Conservation (phyloP, 64 coral and sea anemone species). For the Exaiptasia diaphana region DNA sequence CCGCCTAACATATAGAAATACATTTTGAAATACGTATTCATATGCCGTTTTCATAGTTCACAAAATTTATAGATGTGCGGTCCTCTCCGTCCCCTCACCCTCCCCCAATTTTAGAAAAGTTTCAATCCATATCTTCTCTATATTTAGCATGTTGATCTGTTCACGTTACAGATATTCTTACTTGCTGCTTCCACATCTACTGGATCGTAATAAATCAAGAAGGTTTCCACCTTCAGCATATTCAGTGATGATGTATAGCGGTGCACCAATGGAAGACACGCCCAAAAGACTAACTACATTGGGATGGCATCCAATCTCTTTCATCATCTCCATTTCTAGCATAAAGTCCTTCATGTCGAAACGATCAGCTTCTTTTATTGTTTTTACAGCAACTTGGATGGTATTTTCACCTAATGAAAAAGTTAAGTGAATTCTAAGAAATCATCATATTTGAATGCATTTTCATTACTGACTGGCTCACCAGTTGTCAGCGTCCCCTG, state of each 20-base stretch:
- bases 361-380: conserved; percentile 59
- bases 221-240: conserved; percentile 82
- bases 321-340: conserved; percentile 89
- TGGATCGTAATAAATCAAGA: conserved; percentile 68
- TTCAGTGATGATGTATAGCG: conserved; percentile 90
- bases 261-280: conserved; percentile 71
- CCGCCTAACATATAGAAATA: no score
- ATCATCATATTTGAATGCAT: background rate
- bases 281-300: conserved; percentile 87
- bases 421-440: background rate
- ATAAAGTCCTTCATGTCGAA: conserved; percentile 74
- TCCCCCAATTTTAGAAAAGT: no score
- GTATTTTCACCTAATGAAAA: conserved; percentile 46
- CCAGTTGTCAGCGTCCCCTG: conserved; percentile 68
- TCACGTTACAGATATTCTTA: no score
- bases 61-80: no score
- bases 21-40: no score
- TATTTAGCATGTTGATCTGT: no score
- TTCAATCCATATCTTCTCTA: no score
- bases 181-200: conserved; percentile 48
- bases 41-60: no score
- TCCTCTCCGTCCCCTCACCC: no score
- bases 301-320: conserved; percentile 83
- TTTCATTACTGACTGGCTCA: background rate
- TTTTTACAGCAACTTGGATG: conserved; percentile 73